Evolutionary conservation across 2,888 invertebrate genomes (phyloP), one percentile per base, ranked within the genome.

Genomic region (Agriopis aurantiaria): DNA sequence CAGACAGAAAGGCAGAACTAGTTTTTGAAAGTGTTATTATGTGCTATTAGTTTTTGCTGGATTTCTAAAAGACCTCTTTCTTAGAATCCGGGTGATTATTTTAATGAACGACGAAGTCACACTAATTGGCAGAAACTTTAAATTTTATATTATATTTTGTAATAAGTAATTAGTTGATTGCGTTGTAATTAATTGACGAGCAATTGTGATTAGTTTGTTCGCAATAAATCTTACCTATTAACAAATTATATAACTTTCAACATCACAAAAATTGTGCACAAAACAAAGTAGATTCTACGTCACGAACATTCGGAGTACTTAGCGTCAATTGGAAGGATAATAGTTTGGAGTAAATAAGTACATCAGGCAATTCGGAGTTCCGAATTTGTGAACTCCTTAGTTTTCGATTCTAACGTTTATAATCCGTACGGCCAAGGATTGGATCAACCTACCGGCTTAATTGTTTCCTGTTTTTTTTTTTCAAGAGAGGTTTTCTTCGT

Each of bases 71-170:
- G 10, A 43, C 5, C 43, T 17, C 17, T 17, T 45, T 58, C 58
- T 3, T 46, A 58, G 12, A 58, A 58, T 58, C 58, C 58, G 17
- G 58, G 45, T 12, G 45, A 56, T 58, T 58, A 58, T 58, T 9
- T 6, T 40, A 60, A 60, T 60, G 33, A 60, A 10, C 14, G 40
- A 33, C 33, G 17, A 57, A 58, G 33, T 49, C 48, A 40, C 59
- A 60, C 49, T 10, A 8, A 6, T 40, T 60, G 12, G 8, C n/a
- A 51, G 41, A 60, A 51, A 14, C 10, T 58, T 1, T 10, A 17
- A 46, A 17, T 48, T 33, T 46, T 23, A 55, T 12, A 12, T 40
- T 17, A 7, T 17, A 52, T 52, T 57, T 17, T 14, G 14, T 43
- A 56, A 56, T 41, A 7, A 41, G 8, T 33, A 33, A 23, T 23